Percentiles rank a stretch among this genome's conserved stretches.
Evolutionary conservation across 92 coral and sea anemone genomes (phyloP).

Genomic region (Phymanthus crucifer): DNA sequence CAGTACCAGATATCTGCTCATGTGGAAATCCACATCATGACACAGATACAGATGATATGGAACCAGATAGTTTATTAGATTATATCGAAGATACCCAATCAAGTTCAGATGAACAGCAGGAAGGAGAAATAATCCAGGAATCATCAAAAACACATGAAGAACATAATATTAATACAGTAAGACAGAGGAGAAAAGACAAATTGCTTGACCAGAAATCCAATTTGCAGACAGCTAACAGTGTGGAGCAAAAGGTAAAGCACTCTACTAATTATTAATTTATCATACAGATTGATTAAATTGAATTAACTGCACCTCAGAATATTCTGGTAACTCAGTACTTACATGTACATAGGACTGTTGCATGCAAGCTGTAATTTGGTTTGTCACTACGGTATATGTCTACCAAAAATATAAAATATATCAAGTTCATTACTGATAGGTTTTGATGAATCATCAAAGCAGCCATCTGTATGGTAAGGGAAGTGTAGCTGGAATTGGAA

Average conservation of each 20-base stretch:
- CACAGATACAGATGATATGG: conserved; percentile 37
- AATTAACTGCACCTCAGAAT: no score
- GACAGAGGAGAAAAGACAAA: conserved; percentile 30
- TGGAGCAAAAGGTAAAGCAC: background rate
- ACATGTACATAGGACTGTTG: no score
- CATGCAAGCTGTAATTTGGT: no score
- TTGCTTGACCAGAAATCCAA: background rate
- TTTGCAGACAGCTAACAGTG: background rate
- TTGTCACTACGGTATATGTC: no score
- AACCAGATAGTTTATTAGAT: conserved; percentile 38
- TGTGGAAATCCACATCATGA: conserved; percentile 32
- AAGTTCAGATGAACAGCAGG: conserved; percentile 45
- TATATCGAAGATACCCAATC: conserved; percentile 40
- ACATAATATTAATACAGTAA: background rate
- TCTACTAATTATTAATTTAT: no score
- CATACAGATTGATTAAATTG: no score
- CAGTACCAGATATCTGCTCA: conserved; percentile 4
- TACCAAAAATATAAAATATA: no score
- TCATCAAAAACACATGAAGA: conserved; percentile 12
- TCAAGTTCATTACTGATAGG: no score
- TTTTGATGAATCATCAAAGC: no score
- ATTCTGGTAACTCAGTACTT: no score
- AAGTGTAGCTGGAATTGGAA: no score
- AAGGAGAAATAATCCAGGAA: conserved; percentile 19
- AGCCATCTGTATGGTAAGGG: no score